Conservation (phyloP, 1,140 invertebrate genomes). For the Maniola jurtina region DNA sequence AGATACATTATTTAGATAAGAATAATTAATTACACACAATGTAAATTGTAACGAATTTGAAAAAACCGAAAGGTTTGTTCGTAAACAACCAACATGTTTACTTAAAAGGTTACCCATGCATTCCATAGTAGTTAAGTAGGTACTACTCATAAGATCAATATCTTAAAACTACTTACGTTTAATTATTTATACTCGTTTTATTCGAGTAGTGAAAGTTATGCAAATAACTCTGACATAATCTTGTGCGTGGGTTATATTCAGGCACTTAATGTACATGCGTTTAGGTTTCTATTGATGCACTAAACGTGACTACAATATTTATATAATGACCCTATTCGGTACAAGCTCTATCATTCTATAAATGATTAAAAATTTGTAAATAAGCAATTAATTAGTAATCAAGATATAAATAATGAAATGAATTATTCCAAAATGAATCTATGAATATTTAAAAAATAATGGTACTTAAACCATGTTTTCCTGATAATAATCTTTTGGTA, state of each 20-base stretch:
- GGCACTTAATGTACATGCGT: conserved; percentile 12
- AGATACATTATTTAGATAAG: conserved; percentile 37
- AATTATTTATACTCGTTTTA: conserved; percentile 23
- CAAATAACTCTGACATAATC: conserved; percentile 31
- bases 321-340: conserved; percentile 11
- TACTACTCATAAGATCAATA: neutral
- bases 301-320: conserved; percentile 33
- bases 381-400: no score
- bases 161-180: conserved; percentile 2
- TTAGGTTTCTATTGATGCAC: conserved; percentile 37
- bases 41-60: neutral
- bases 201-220: conserved; percentile 35
- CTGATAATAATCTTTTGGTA: no score
- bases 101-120: neutral
- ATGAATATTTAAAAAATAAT: no score
- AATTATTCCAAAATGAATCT: no score
- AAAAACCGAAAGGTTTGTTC: no score
- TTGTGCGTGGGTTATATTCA: conserved; percentile 19
- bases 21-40: conserved; percentile 16
- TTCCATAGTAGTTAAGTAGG: no score
- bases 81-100: neutral
- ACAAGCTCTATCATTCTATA: neutral
- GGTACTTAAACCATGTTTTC: no score
- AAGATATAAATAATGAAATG: neutral
- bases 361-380: neutral